Evolutionary conservation across 1,140 invertebrate species (phyloP).

Genomic region (Drosophila nigromelanica): DNA sequence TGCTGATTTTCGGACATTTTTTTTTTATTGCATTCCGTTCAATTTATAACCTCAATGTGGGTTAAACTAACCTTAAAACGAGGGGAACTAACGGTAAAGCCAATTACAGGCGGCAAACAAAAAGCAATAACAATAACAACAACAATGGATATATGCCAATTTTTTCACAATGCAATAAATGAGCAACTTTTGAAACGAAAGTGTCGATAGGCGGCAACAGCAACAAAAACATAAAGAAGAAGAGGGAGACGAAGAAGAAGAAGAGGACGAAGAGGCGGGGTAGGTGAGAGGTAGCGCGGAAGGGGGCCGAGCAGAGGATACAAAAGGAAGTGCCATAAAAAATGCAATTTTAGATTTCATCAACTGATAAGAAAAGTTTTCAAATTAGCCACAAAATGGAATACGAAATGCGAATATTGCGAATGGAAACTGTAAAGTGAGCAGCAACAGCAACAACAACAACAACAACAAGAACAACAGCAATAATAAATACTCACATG

Average conservation of each 20-base stretch:
- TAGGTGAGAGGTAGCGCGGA: slow-evolving; percentile 3
- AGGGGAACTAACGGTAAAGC: slow-evolving; percentile 9
- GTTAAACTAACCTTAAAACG: slow-evolving; percentile 2
- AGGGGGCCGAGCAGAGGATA: background rate
- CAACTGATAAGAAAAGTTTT: slow-evolving; percentile 82
- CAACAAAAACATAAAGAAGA: slow-evolving; percentile 4
- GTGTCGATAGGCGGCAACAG: slow-evolving; percentile 64
- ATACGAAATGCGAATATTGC: slow-evolving; percentile 56
- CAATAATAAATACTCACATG: slow-evolving; percentile 24
- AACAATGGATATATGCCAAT: background rate
- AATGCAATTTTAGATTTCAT: slow-evolving; percentile 82
- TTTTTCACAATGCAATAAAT: slow-evolving; percentile 42
- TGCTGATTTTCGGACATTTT: slow-evolving; percentile 25
- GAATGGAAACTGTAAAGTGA: slow-evolving; percentile 77
- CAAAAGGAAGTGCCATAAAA: slow-evolving; percentile 74
- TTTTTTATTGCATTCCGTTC: slow-evolving; percentile 31
- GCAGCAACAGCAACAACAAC: slow-evolving; percentile 51
- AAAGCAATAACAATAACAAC: slow-evolving; percentile 38
- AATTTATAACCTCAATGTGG: slow-evolving; percentile 40
- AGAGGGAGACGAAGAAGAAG: slow-evolving; percentile 2
- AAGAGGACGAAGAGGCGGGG: no score
- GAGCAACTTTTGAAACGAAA: slow-evolving; percentile 67
- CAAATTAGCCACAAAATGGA: slow-evolving; percentile 75
- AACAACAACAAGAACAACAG: slow-evolving; percentile 39
- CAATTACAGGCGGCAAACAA: slow-evolving; percentile 23